A percentile compares a stretch with the other conserved stretches of the same genome.
These are phyloP conservation scores for Conchocele bisecta DNA, from an alignment of 2,888 invertebrate genomes.

Conservation along the genomic window DNA sequence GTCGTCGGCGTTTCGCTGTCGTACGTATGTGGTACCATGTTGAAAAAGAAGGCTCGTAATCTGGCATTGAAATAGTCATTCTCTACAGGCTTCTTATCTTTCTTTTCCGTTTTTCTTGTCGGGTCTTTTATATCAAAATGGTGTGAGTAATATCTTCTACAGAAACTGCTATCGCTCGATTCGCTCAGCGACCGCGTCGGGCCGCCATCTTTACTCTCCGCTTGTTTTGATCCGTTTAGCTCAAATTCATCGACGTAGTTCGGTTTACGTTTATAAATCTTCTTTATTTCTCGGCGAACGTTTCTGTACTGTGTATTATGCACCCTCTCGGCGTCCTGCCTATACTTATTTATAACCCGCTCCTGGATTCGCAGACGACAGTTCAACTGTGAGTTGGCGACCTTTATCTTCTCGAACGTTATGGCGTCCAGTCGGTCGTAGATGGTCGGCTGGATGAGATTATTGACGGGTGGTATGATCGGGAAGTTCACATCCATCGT, in stretches of 20 bases:
- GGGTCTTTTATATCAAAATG: constrained; percentile 44
- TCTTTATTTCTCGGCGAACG: constrained; percentile 33
- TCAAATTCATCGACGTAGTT: constrained; percentile 55
- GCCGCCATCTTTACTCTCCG: constrained; percentile 4
- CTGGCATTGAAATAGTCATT: constrained; percentile 54
- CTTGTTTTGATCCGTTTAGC: constrained; percentile 12
- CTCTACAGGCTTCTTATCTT: constrained; percentile 2
- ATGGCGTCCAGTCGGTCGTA: constrained; percentile 51
- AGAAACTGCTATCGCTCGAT: constrained; percentile 31
- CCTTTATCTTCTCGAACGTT: constrained; percentile 42
- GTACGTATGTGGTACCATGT: constrained; percentile 34
- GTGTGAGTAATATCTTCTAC: constrained; percentile 49
- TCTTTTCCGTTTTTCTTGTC: constrained; percentile 9
- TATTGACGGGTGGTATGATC: constrained; percentile 52
- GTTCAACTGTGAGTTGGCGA: constrained; percentile 45
- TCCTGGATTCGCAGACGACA: constrained; percentile 42
- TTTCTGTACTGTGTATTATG: constrained; percentile 38
- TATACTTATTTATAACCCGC: constrained; percentile 45
- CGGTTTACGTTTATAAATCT: constrained; percentile 49
- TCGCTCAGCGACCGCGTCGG: constrained; percentile 44
- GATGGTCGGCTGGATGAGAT: constrained; percentile 40
- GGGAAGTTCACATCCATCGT: constrained; percentile 57
- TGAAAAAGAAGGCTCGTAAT: constrained; percentile 40
- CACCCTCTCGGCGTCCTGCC: constrained; percentile 36
- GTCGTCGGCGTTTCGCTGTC: too few species aligned